Evolutionary conservation across 2,888 invertebrate species (phyloP), one percentile per base, ranked within the genome.

Genomic region (Ichneumoninae sp.): DNA sequence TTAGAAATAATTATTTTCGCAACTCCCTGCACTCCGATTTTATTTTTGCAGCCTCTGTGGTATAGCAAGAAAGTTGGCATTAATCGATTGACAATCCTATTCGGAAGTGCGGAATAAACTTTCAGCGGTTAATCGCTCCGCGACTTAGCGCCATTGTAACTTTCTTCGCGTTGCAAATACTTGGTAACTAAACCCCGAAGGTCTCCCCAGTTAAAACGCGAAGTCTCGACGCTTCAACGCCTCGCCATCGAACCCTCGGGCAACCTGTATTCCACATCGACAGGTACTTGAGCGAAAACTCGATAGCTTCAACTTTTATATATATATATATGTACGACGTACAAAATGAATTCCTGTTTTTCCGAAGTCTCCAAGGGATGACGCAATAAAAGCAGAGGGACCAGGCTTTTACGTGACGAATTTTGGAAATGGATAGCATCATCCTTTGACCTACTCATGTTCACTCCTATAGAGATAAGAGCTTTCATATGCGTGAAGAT

Each of bases 151-250:
- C 52, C 33, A 33, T 68, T 84, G 66, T 52, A 84, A 81, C 60
- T 84, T 84, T 73, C 44, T 7, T 44, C 44, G 44, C 60, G 57
- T 40, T 22, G 60, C 73, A 22, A 73, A 74, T 69, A 79, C 79
- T 83, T 63, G 68, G 70, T 65, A 71, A 75, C 71, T 73, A 68
- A 77, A 60, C 73, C 73, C 52, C 36, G 40, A 44, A 68, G 54
- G 81, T 71, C 63, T 81, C 16, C 60, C 63, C 76, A 70, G 77
- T 83, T 83, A 60, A 74, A 76, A 68, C 76, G 70, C 75, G 70
- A 65, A 66, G 69, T 40, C 60, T 73, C 76, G 52, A 76, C 68
- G 71, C 81, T 80, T 54, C 33, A 16, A 63, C 33, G 63, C 40
- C 50, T 57, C 13, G 36, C 26, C 52, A 81, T 69, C 44, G 71